Evolutionary conservation across 2,797 vertebrate genomes (phyloP).

Genomic region (Echeneis naucrates): DNA sequence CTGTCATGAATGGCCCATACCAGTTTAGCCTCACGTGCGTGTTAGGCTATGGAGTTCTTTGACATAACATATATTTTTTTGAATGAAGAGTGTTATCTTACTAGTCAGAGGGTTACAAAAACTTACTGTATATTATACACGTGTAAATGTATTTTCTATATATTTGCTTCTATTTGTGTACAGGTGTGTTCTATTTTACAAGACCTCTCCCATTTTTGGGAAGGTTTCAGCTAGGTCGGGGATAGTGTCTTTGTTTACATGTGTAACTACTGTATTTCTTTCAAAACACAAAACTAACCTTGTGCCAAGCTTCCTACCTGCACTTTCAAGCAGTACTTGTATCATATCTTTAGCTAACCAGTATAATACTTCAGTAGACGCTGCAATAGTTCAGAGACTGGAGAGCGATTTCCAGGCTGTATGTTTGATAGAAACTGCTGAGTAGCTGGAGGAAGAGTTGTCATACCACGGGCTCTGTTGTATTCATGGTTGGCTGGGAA

Average conservation of each 20-base stretch:
- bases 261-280: conserved; percentile 83
- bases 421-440: conserved; percentile 41
- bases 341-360: conserved; percentile 83
- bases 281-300: conserved; percentile 84
- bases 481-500: conserved; percentile 63
- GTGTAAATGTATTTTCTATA: conserved; percentile 81
- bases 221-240: conserved; percentile 77
- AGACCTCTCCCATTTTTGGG: conserved; percentile 72
- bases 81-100: conserved; percentile 79
- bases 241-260: conserved; percentile 88
- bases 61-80: conserved; percentile 84
- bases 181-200: conserved; percentile 85
- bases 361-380: conserved; percentile 83
- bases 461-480: conserved; percentile 54
- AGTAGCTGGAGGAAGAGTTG: conserved; percentile 37
- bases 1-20: conserved; percentile 71
- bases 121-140: conserved; percentile 84
- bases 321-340: conserved; percentile 85
- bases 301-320: conserved; percentile 86
- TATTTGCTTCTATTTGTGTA: conserved; percentile 80
- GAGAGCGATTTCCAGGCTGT: conserved; percentile 50
- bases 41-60: conserved; percentile 68
- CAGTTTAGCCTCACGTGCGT: conserved; percentile 66
- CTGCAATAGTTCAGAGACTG: conserved; percentile 73
- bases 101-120: conserved; percentile 76